Percentiles rank a stretch among this genome's conserved stretches.
Conservation (phyloP, 2,888 invertebrate genomes). For the Nycteola revayana region DNA sequence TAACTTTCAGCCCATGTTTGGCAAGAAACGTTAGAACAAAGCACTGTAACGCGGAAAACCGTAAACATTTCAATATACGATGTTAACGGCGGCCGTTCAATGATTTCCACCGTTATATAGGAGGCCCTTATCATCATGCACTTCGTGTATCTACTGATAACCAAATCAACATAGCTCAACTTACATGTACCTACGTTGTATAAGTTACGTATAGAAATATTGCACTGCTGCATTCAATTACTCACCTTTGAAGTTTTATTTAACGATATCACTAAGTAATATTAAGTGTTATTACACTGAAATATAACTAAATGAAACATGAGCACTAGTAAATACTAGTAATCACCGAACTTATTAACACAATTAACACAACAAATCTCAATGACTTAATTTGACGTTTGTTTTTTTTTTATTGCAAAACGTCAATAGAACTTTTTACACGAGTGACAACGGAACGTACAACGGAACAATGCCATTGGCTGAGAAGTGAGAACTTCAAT, state of each 20-base stretch:
- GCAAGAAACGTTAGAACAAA: slow-evolving; percentile 34
- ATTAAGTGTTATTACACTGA: slow-evolving; percentile 8
- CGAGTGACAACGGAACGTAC: slow-evolving; percentile 23
- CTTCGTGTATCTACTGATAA: slow-evolving; percentile 55
- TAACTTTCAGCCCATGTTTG: slow-evolving; percentile 64
- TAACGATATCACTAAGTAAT: slow-evolving; percentile 4
- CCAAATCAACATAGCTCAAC: slow-evolving; percentile 38
- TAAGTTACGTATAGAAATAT: slow-evolving; percentile 8
- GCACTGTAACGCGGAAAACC: slow-evolving; percentile 35
- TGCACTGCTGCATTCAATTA: too few relatives aligned
- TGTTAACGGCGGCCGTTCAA: slow-evolving; percentile 64
- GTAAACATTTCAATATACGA: slow-evolving; percentile 53
- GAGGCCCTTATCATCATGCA: slow-evolving; percentile 59
- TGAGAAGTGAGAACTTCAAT: too few relatives aligned
- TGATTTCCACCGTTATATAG: slow-evolving; percentile 70
- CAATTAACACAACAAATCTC: slow-evolving; percentile 31
- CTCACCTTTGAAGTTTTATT: slow-evolving; percentile 29
- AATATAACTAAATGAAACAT: slow-evolving; percentile 14
- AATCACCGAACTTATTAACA: too few relatives aligned
- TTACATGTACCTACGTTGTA: slow-evolving; percentile 4
- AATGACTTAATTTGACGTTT: slow-evolving; percentile 26
- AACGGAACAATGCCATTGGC: slow-evolving; percentile 20
- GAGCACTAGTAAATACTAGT: too few relatives aligned
- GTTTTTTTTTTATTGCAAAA: slow-evolving; percentile 21
- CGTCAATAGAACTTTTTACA: slow-evolving; percentile 11